A percentile compares a stretch with the other conserved stretches of the same genome.
phyloP scores from a whole-genome alignment of 2,797 vertebrate species.

The Emydoidea blandingii region DNA sequence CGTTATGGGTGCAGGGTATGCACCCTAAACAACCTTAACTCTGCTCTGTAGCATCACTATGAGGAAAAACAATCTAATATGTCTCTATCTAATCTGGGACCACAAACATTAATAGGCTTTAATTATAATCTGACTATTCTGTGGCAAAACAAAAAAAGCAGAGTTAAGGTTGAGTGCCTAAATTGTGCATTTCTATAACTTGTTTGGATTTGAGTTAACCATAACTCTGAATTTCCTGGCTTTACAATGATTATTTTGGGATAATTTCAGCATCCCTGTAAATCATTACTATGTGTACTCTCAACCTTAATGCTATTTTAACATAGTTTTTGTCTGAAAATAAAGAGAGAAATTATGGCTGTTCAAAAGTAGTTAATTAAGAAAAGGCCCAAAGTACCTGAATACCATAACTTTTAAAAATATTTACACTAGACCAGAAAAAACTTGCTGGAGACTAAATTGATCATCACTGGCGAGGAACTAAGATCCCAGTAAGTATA shows the following conservation, averaged over 20 bases:
- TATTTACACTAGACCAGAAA: constrained; percentile 81
- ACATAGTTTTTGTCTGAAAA: neutral
- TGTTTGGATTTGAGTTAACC: constrained; percentile 32
- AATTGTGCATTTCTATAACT: constrained; percentile 43
- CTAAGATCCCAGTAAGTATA: constrained; percentile 89
- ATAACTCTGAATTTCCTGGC: neutral
- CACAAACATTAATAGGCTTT: constrained; percentile 45
- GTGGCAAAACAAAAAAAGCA: constrained; percentile 46
- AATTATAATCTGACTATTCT: constrained; percentile 50
- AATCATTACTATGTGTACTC: neutral
- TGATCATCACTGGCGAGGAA: constrained; percentile 88
- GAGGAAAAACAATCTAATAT: neutral
- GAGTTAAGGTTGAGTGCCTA: constrained; percentile 18
- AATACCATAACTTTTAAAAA: neutral
- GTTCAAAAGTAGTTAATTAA: neutral
- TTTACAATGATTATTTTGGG: neutral
- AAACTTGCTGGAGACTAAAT: constrained; percentile 84
- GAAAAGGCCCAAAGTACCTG: neutral
- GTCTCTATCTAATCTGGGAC: constrained; percentile 52
- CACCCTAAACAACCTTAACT: constrained; percentile 30
- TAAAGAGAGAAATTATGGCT: neutral
- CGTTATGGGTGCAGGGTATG: neutral
- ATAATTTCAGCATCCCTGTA: neutral
- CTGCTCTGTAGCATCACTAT: neutral
- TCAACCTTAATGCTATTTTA: neutral